Evolutionary conservation across 1,140 invertebrate species (phyloP).

Genomic region (Zophobas morio): DNA sequence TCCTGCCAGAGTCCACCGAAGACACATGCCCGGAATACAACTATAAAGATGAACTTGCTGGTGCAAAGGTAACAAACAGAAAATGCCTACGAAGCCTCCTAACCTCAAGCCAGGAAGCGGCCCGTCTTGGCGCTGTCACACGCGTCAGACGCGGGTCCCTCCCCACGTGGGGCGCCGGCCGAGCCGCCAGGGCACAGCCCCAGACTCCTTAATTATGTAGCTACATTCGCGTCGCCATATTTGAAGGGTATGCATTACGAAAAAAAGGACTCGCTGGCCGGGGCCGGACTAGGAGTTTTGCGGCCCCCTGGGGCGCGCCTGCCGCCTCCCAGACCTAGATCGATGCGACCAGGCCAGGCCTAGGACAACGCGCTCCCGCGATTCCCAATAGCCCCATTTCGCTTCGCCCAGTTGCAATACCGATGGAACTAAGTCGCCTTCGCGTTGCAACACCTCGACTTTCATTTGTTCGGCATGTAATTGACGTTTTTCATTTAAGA

Average conservation of each 20-base stretch:
- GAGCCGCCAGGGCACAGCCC: constrained; percentile 18
- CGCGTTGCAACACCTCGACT: constrained; percentile 19
- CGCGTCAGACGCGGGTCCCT: not conserved
- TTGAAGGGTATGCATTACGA: constrained; percentile 61
- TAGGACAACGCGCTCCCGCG: constrained; percentile 20
- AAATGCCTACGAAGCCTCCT: constrained; percentile 65
- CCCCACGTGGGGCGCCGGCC: constrained; percentile 27
- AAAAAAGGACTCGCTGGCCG: constrained; percentile 52
- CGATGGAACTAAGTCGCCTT: not conserved
- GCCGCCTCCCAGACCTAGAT: constrained; percentile 58
- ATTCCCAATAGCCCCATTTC: constrained; percentile 23
- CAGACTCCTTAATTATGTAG: constrained; percentile 56
- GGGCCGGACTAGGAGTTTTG: constrained; percentile 37
- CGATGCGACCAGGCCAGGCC: constrained; percentile 50
- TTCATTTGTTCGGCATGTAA: constrained; percentile 29
- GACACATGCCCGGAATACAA: constrained; percentile 77
- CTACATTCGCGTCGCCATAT: constrained; percentile 63
- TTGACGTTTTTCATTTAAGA: constrained; percentile 41
- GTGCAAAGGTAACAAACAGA: constrained; percentile 73
- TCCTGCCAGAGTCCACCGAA: constrained; percentile 76
- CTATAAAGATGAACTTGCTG: constrained; percentile 75
- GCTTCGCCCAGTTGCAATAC: constrained; percentile 1
- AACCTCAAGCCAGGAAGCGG: not conserved
- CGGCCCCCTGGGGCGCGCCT: constrained; percentile 43
- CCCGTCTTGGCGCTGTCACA: no score